These are phyloP conservation scores for Sapajus apella DNA, from an alignment of 2,113 vertebrate species.

Conservation along the genomic window DNA sequence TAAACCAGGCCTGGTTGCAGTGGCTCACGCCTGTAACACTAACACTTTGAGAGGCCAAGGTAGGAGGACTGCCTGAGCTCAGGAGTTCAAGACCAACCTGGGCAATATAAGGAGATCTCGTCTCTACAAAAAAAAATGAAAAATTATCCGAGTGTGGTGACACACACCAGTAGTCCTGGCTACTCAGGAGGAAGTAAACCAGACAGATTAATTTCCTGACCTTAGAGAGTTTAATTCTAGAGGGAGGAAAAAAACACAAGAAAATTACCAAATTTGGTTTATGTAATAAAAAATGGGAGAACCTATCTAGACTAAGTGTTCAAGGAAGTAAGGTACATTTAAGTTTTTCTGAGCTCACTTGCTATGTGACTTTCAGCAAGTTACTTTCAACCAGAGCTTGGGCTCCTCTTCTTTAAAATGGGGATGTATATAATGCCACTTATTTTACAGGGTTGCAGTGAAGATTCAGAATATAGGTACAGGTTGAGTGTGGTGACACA, in stretches of 20 bases:
- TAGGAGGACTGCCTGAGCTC: too few relatives aligned
- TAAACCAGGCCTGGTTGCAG: not conserved
- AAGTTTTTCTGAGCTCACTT: not conserved
- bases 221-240: constrained; percentile 21
- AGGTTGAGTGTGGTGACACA: too few relatives aligned
- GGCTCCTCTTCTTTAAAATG: constrained; percentile 27
- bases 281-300: not conserved
- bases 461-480: not conserved
- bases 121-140: too few relatives aligned
- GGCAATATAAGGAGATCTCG: too few relatives aligned
- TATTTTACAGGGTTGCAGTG: not conserved
- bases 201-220: not conserved
- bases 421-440: not conserved
- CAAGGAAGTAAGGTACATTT: not conserved
- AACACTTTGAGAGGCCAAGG: too few relatives aligned
- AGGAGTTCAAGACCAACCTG: too few relatives aligned
- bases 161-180: too few relatives aligned
- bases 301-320: not conserved
- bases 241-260: not conserved
- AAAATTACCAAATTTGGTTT: constrained; percentile 36
- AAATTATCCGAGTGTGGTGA: too few relatives aligned
- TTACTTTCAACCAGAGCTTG: not conserved
- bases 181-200: too few relatives aligned
- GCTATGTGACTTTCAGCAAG: not conserved
- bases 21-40: too few relatives aligned